phyloP scores from a whole-genome alignment of 2,797 vertebrate genomes.

The Gadopsis marmoratus region DNA sequence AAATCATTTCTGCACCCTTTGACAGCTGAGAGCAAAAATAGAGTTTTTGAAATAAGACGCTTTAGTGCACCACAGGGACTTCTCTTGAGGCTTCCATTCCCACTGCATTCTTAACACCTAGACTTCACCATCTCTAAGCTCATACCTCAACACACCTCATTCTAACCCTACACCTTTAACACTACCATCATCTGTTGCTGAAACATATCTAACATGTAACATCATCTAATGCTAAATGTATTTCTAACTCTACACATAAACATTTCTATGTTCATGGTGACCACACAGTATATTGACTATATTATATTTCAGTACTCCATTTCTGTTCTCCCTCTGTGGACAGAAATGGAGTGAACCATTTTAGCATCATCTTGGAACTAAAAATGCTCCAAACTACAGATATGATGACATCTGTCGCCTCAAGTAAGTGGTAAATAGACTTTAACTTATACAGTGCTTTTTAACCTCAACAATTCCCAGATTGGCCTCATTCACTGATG shows the following conservation, averaged over 20 bases:
- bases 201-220: no score
- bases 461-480: no score
- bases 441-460: no score
- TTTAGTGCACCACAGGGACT: conserved; percentile 18
- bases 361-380: neutral
- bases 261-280: neutral
- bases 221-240: no score
- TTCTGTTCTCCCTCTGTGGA: neutral
- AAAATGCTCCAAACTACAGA: neutral
- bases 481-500: no score
- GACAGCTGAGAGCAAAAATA: conserved; percentile 52
- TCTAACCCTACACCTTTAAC: neutral
- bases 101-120: neutral
- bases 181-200: neutral
- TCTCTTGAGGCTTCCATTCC: neutral
- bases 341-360: no score
- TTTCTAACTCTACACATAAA: neutral
- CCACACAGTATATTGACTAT: neutral
- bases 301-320: conserved; percentile 6
- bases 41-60: conserved; percentile 40
- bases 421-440: neutral
- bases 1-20: conserved; percentile 40
- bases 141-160: neutral
- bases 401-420: neutral
- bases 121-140: conserved; percentile 5